A percentile compares a stretch with the other conserved stretches of the same genome.
Conservation (phyloP, 2,888 invertebrate genomes). For the Bruchidius siliquastri region DNA sequence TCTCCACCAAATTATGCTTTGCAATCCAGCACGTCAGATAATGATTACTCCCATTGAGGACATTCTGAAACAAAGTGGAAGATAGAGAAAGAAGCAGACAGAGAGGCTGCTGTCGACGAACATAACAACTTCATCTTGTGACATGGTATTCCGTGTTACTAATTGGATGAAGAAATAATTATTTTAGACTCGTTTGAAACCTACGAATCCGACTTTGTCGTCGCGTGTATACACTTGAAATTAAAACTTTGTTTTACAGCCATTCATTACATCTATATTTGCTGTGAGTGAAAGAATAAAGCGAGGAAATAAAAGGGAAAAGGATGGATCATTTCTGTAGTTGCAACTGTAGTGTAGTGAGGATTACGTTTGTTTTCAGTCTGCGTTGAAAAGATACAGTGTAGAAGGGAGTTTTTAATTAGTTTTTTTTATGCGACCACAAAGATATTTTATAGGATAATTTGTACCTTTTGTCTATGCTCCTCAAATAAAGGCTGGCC, state of each 20-base stretch:
- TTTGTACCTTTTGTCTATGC: too few relatives aligned
- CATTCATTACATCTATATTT: background rate
- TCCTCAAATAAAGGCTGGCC: too few relatives aligned
- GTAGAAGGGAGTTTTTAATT: background rate
- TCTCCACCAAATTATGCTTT: background rate
- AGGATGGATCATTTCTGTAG: background rate
- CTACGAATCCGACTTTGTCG: constrained; percentile 6
- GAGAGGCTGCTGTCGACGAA: background rate
- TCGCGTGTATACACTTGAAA: background rate
- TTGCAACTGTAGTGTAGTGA: background rate
- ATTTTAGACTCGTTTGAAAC: constrained; percentile 27
- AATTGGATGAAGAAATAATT: constrained; percentile 43
- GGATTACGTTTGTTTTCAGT: background rate
- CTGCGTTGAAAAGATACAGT: background rate
- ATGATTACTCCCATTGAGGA: background rate
- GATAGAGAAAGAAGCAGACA: background rate
- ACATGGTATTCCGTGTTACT: constrained; percentile 26
- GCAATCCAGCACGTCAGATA: background rate
- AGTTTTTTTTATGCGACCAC: background rate
- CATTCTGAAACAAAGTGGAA: background rate
- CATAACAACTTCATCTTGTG: constrained; percentile 23
- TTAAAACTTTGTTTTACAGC: background rate
- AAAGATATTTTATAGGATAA: background rate
- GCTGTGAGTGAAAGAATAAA: background rate
- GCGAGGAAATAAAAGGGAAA: background rate